Evolutionary conservation across 2,888 invertebrate genomes (phyloP).

Genomic region (Agrotis puta): DNA sequence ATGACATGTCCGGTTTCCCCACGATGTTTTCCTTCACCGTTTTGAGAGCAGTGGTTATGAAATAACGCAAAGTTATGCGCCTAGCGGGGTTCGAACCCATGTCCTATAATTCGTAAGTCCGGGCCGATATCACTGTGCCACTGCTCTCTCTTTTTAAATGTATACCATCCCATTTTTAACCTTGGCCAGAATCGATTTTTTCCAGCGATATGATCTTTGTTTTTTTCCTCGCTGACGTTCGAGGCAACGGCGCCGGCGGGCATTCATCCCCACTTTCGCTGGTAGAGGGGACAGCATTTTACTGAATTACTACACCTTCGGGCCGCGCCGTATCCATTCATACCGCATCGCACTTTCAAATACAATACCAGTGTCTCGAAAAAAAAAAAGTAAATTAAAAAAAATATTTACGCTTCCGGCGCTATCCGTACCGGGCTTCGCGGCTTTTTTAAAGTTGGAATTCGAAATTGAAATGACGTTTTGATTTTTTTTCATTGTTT

Average conservation of each 20-base stretch:
- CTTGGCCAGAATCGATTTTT: conserved; percentile 49
- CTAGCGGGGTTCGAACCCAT: too few species aligned
- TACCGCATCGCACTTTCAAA: conserved; percentile 58
- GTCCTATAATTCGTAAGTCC: too few species aligned
- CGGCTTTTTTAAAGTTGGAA: conserved; percentile 39
- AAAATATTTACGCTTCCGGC: conserved; percentile 34
- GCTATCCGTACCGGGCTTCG: conserved; percentile 25
- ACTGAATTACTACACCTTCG: conserved; percentile 60
- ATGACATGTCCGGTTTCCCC: too few species aligned
- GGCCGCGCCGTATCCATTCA: conserved; percentile 50
- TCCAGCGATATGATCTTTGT: conserved; percentile 29
- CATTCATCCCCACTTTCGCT: conserved; percentile 60
- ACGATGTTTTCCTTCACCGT: too few species aligned
- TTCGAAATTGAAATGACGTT: conserved; percentile 17
- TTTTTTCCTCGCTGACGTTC: conserved; percentile 28
- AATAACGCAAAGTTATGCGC: too few species aligned
- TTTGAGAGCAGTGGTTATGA: too few species aligned
- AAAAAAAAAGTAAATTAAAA: conserved; percentile 48
- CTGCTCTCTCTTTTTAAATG: conserved; percentile 11
- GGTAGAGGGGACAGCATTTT: conserved; percentile 64
- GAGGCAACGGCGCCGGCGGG: conserved; percentile 20
- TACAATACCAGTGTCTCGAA: conserved; percentile 40
- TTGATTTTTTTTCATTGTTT: conserved; percentile 8
- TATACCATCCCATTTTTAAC: conserved; percentile 52
- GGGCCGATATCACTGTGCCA: too few species aligned